Percentiles rank a stretch among this genome's conserved stretches.
Conservation (phyloP, 1,140 invertebrate species). For the Plodia interpunctella region DNA sequence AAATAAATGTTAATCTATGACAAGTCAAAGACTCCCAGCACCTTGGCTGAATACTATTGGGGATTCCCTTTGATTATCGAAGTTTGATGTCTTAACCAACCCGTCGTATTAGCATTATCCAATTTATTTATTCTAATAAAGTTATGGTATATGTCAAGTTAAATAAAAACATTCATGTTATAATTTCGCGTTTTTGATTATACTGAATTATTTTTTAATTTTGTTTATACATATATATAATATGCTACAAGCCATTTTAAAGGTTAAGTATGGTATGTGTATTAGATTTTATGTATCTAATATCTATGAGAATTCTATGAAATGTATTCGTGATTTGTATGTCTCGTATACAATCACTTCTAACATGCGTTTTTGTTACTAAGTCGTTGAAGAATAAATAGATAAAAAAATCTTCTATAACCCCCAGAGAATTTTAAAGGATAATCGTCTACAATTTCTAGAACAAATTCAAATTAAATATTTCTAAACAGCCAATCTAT, state of each 20-base stretch:
- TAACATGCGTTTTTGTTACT: neutral
- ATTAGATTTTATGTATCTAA: too few relatives aligned
- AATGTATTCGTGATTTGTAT: too few relatives aligned
- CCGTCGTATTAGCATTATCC: conserved; percentile 54
- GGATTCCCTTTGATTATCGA: conserved; percentile 61
- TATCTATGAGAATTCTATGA: too few relatives aligned
- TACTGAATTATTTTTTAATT: neutral
- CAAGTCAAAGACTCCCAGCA: conserved; percentile 19
- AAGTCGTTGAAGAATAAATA: neutral
- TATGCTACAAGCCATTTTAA: too few relatives aligned
- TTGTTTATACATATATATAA: too few relatives aligned
- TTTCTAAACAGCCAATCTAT: neutral
- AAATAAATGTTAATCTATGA: neutral
- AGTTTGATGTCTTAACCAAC: conserved; percentile 58
- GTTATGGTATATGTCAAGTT: neutral
- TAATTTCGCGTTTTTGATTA: neutral
- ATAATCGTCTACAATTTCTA: too few relatives aligned
- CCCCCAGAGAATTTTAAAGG: too few relatives aligned
- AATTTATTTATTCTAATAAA: conserved; percentile 48
- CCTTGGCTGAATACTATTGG: conserved; percentile 25
- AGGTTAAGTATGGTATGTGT: too few relatives aligned
- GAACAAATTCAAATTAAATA: neutral
- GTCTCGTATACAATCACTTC: too few relatives aligned
- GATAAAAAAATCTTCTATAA: too few relatives aligned
- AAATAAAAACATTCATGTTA: conserved; percentile 9